Evolutionary conservation across 2,113 vertebrate species (phyloP).

Genomic region (Takifugu flavidus): DNA sequence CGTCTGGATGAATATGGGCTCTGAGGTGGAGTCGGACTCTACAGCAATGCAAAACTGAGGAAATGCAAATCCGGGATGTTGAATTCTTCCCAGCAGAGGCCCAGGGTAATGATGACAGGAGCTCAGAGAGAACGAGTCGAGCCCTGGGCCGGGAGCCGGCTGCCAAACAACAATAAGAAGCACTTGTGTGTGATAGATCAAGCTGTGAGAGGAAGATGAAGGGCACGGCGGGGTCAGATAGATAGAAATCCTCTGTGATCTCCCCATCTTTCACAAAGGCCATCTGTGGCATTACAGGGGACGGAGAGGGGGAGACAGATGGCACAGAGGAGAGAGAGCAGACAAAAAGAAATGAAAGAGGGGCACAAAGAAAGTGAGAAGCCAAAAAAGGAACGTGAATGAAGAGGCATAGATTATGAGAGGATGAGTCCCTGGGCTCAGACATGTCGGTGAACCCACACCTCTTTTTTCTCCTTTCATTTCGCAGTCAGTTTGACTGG

Average conservation of each 20-base stretch:
- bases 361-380: conserved; percentile 1
- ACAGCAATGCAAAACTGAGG: conserved; percentile 6
- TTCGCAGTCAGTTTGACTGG: no score
- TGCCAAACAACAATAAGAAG: conserved; percentile 20
- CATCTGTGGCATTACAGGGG: conserved; percentile 49
- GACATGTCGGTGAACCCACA: no score
- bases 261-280: conserved; percentile 56
- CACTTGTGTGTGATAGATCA: conserved; percentile 53
- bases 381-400: background rate
- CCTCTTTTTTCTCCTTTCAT: no score
- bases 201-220: conserved; percentile 55
- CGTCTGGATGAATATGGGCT: background rate
- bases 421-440: no score
- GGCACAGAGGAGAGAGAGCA: conserved; percentile 16
- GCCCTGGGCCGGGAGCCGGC: conserved; percentile 22
- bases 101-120: conserved; percentile 34
- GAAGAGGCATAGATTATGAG: no score
- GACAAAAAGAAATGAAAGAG: conserved; percentile 7
- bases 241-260: conserved; percentile 68
- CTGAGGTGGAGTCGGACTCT: conserved; percentile 16
- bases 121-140: conserved; percentile 37
- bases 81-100: conserved; percentile 34
- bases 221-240: conserved; percentile 56
- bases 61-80: conserved; percentile 39
- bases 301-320: conserved; percentile 31